phyloP scores from a whole-genome alignment of 2,113 vertebrate genomes.

The Peucedramus taeniatus region DNA sequence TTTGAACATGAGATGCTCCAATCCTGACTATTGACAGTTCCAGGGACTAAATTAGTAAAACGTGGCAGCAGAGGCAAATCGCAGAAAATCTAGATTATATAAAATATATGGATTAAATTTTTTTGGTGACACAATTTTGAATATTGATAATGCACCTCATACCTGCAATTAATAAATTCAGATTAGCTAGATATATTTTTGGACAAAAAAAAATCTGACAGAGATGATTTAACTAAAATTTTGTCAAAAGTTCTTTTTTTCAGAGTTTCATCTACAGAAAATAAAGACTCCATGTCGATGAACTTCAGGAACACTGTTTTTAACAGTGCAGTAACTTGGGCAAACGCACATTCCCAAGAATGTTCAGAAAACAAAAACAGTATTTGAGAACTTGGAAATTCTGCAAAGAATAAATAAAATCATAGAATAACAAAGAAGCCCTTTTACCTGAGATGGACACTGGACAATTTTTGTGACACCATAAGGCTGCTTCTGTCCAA shows the following conservation, averaged over 20 bases:
- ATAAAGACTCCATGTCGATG: background rate
- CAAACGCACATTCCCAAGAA: background rate
- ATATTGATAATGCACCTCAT: background rate
- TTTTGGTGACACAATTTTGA: background rate
- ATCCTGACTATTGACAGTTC: background rate
- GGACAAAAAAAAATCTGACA: background rate
- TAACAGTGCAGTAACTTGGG: background rate
- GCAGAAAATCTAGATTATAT: background rate
- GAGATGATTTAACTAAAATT: background rate
- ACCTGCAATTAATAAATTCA: background rate
- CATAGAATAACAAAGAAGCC: background rate
- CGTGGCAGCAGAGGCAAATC: background rate
- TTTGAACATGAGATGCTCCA: background rate
- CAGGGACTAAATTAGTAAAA: background rate
- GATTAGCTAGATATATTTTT: background rate
- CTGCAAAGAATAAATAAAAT: background rate
- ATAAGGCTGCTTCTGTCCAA: conserved; percentile 52
- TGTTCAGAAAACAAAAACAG: background rate
- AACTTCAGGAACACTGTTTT: background rate
- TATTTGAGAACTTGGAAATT: background rate
- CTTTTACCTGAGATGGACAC: conserved; percentile 72
- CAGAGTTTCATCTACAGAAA: background rate
- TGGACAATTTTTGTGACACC: background rate
- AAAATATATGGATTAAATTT: background rate
- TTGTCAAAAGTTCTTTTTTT: background rate